Evolutionary conservation across 2,888 invertebrate genomes (phyloP), one percentile per base, ranked within the genome.

Genomic region (Xanthostigma xanthostigma): DNA sequence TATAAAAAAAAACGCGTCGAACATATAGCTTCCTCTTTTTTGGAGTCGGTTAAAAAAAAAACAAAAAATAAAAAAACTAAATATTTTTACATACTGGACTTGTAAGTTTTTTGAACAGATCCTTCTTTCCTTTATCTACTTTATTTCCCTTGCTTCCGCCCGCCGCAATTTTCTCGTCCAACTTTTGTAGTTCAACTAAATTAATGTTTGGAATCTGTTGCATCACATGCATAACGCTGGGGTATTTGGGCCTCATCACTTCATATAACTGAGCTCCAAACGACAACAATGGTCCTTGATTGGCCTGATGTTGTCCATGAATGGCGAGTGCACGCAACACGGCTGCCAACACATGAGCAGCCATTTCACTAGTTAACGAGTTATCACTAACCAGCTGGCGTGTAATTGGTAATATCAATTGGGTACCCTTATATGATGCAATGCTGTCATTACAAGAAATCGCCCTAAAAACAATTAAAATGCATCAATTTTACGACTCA

Each of bases 241-340:
- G 81, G 66, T 84, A 90, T 50, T 74, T 72, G 1, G 87, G 88
- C 51, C 90, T 74, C 38, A 91, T 69, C 52, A 81, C 72, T 65
- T 93, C 92, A 67, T 93, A 94, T 45, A 88, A 79, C 68, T 86
- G 86, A 2, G 90, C 81, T 5, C 88, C 90, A 33, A 91, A 72
- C 6, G 82, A 81, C 6, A 91, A 73, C 41, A 92, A 67, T 1
- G 81, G 77, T 11, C 89, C 85, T 63, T 87, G 89, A 70, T 88
- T 88, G 10, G 84, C 81, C 59, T 93, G 93, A 63, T 93, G 92
- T 61, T 92, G 88, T 0, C 94, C 94, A 62, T 93, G 90, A 52
- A 83, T 70, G 54, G 89, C 84, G 52, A 94, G 72, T 44, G 89
- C 91, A 55, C 79, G 79, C 50, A 90, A 70, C 54, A 89, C 79